Evolutionary conservation across 2,888 invertebrate species (phyloP), one percentile per base, ranked within the genome.

Genomic region (Synanthedon vespiformis): DNA sequence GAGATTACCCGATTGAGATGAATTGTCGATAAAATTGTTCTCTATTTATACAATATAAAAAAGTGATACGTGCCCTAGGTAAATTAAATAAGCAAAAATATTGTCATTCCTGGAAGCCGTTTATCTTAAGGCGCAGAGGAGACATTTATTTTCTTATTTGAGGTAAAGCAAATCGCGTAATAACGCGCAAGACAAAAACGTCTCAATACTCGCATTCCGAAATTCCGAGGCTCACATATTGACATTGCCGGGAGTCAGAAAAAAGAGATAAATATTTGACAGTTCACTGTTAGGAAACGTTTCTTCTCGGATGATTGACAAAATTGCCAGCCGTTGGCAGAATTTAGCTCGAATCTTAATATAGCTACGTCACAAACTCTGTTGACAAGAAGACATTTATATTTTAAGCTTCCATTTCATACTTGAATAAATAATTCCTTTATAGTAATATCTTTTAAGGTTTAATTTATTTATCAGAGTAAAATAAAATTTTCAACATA

Each of bases 241-340:
- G 77, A 74, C 74, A 74, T 76, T 68, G 65, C 68, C 61, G 67
- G 61, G 62, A 69, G 68, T 68, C 68, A 65, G 70, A 68, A 68
- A 70, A 71, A 60, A 68, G 64, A 68, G 63, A 73, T 70, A 72
- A 74, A 77, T 74, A 79, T 79, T 77, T 79, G 77, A 77, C 74
- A 74, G 71, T 74, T 71, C 64, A 66, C 67, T 66, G 70, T 67
- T 65, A 65, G 65, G 63, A 70, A 70, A 71, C 72, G 68, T 70
- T 64, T 60, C 63, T 63, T 63, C 59, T 60, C 61, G 67, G 68
- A 71, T 76, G 72, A 78, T 77, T 77, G 74, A 75, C 72, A 75
- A 73, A 69, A 70, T 65, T 63, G 62, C 63, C 62, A 58, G 61
- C 62, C 60, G 64, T 72, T 71, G 63, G 56, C 60, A 50, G 61